Evolutionary conservation across 2,888 invertebrate species (phyloP), one percentile per base, ranked within the genome.

Genomic region (Conistra vaccinii): DNA sequence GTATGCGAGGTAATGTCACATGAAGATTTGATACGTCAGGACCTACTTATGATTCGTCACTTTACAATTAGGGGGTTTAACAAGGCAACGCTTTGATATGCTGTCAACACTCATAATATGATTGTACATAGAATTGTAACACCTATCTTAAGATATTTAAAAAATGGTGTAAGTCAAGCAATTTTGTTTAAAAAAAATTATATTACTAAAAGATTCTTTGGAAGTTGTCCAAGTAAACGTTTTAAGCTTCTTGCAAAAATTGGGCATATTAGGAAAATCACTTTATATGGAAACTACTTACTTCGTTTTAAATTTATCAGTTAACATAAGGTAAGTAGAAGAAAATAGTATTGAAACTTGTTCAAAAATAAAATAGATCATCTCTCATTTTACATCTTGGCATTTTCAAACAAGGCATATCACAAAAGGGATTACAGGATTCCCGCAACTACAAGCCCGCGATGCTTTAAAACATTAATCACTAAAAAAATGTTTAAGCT

Each of bases 391-490:
- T 45, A 39, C 17, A 79, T 84, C 80, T 85, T 84, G 73, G 42
- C 75, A 81, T 79, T 80, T 83, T 79, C 69, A 48, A 70, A 48
- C 81, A 78, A 83, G 73, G 78, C 81, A 82, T 79, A 84, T 82
- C 74, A 82, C 81, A 87, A 87, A 73, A 71, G 73, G 73, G 65
- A 78, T 81, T 78, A 77, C 71, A 75, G 62, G 73, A 80, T 78
- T 62, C 57, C 55, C 39, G 53, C 67, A 72, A 77, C 68, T 63
- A 79, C 62, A 48, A 42, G 39, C 83, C 65, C 76, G 62, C 45
- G 26, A 61, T 70, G 73, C 67, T 76, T 63, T 60, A 80, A 81
- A 74, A 84, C 76, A 87, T 87, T 76, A 78, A 84, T 84, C 86
- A 86, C 65, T 39, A 72, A 81, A 81, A 84, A 79, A 76, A 63